phyloP scores from a whole-genome alignment of 2,113 vertebrate species.

The Prietella phreatophila region DNA sequence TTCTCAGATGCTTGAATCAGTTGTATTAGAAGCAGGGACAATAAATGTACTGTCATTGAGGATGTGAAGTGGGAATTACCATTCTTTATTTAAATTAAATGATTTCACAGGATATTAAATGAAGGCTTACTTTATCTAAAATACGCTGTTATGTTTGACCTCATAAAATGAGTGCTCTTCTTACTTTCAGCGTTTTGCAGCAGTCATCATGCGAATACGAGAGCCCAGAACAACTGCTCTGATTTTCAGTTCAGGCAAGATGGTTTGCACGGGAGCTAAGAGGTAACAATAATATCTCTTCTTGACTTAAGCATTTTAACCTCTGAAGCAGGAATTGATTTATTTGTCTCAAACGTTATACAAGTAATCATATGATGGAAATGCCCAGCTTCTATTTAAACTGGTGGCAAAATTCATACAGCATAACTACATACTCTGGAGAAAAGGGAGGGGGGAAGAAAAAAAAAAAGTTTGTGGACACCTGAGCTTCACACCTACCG shows the following conservation, averaged over 20 bases:
- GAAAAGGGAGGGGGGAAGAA: background rate
- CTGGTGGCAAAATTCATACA: too few species aligned
- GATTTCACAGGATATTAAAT: background rate
- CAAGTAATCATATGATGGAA: background rate
- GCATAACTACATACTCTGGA: background rate
- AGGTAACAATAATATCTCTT: constrained; percentile 72
- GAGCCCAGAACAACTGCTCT: constrained; percentile 96
- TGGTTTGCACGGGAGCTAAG: constrained; percentile 99
- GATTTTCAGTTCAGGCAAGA: constrained; percentile 98
- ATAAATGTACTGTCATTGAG: background rate
- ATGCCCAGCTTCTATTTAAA: background rate
- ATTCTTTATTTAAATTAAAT: background rate
- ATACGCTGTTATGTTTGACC: background rate
- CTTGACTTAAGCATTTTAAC: background rate
- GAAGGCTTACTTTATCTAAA: background rate
- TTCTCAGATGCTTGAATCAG: background rate
- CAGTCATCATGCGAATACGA: constrained; percentile 99
- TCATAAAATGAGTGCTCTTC: background rate
- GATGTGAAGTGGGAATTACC: background rate
- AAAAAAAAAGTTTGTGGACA: background rate
- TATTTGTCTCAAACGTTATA: background rate
- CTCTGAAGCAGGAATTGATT: background rate
- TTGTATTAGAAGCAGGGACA: background rate
- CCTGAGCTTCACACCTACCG: background rate
- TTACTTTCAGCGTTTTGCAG: constrained; percentile 90